Base-by-base conservation (phyloP, 2,113 vertebrate species). In the Heterochromis multidens region DNA sequence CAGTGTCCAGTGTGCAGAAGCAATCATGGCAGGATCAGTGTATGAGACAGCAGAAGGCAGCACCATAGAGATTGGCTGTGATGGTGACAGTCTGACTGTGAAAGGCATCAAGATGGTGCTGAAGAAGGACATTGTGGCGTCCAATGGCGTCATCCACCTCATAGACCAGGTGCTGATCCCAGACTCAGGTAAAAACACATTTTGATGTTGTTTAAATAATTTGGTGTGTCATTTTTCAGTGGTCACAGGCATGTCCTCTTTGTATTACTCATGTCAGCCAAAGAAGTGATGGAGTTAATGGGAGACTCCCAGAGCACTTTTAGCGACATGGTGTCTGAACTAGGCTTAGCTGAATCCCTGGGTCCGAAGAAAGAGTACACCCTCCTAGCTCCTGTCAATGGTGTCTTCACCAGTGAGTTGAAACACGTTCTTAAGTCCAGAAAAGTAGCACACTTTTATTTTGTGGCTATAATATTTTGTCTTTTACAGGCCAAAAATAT, bases 31-130 rank as follows among this genome's bases (percentile, higher is more conserved):
- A 8, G 98, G 98, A 43, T 90, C 96, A 0, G 76, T 93, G 31
- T 97, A 96, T 35, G 97, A 98, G 91, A 99, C 98, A 0, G 90
- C 96, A 52, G 98, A 99, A 95, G 98, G 99, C 93, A 96, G 95
- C 82, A 96, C 91, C 9, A 85, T 99, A 58, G 96, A 98, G 95
- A 93, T 99, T 23, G 98, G 98, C 56, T 99, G 99, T 72, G 97
- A 99, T 52, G 98, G 99, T 1, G 97, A 98, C 89, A 98, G 96
- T 60, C 91, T 99, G 82, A 99, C 97, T 2, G 95, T 99, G 49
- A 99, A 99, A 9, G 99, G 98, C 59, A 95, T 98, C 86, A 98
- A 97, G 93, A 98, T 99, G 97, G 97, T 99, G 77, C 96, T 98
- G 90, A 97, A 97, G 89, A 99, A 99, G 92, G 99, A 99, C 91